Percentiles rank a stretch among this genome's conserved stretches.
phyloP scores from a whole-genome alignment of 2,113 vertebrate species.

The Heliornis fulica region DNA sequence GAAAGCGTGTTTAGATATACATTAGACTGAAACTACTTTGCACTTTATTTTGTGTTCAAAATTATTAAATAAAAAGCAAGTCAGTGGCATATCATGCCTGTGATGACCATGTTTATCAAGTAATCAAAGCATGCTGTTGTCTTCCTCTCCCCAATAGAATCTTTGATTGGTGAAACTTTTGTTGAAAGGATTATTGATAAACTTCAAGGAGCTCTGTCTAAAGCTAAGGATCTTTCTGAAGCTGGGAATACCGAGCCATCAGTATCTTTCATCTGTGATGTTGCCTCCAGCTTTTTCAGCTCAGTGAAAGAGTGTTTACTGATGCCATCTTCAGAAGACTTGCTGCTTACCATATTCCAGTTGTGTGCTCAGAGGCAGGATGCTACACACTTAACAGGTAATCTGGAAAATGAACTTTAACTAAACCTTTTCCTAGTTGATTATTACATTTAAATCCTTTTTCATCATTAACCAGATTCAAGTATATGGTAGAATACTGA shows the following conservation, averaged over 20 bases:
- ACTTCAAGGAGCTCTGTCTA: conserved; percentile 87
- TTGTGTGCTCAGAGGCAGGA: conserved; percentile 87
- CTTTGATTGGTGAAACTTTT: conserved; percentile 86
- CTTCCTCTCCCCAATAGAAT: conserved; percentile 71
- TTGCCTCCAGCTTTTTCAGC: conserved; percentile 91
- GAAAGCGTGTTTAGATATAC: background rate
- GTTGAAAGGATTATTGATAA: conserved; percentile 89
- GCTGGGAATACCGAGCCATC: conserved; percentile 85
- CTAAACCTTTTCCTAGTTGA: background rate
- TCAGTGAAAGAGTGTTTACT: conserved; percentile 86
- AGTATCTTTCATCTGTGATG: conserved; percentile 90
- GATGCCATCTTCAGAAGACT: conserved; percentile 87
- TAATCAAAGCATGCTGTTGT: background rate
- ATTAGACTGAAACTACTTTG: background rate
- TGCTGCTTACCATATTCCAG: conserved; percentile 91
- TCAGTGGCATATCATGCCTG: background rate
- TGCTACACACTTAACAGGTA: conserved; percentile 82
- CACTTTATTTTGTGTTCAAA: background rate
- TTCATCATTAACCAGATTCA: background rate
- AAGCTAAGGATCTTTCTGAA: conserved; percentile 86
- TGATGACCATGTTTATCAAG: background rate
- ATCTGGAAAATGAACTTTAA: background rate
- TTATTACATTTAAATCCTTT: background rate
- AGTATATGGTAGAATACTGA: background rate
- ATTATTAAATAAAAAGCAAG: background rate